phyloP scores from a whole-genome alignment of 1,140 invertebrate species.

The Gerris buenoi region DNA sequence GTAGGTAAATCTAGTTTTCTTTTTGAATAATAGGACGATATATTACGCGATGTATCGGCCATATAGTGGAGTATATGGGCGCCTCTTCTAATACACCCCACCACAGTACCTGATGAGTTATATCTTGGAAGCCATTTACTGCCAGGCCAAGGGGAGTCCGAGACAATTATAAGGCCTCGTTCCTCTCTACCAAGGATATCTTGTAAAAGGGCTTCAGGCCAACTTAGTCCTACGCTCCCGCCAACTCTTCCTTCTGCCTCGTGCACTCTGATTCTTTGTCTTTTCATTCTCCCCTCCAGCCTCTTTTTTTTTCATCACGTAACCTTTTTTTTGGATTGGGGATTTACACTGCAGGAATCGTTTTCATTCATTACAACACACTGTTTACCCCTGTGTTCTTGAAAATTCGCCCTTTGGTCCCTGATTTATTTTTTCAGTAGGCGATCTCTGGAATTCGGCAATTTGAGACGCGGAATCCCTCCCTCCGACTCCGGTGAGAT shows the following conservation, averaged over 20 bases:
- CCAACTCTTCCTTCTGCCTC: too few species aligned
- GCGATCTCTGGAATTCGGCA: not conserved
- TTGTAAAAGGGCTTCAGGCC: not conserved
- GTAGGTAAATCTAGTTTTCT: not conserved
- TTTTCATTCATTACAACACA: not conserved
- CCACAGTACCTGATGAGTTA: not conserved
- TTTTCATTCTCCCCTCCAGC: too few species aligned
- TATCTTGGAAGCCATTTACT: not conserved
- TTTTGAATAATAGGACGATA: not conserved
- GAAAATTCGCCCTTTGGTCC: not conserved
- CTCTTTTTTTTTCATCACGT: not conserved
- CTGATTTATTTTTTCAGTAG: not conserved
- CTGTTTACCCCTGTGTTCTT: too few species aligned
- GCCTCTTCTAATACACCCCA: not conserved
- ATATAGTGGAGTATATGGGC: not conserved
- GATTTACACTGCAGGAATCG: too few species aligned
- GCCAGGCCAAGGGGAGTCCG: not conserved
- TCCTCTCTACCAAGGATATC: not conserved
- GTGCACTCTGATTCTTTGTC: not conserved
- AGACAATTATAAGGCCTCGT: not conserved
- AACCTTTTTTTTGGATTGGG: not conserved
- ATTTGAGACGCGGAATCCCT: not conserved
- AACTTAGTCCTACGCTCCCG: not conserved
- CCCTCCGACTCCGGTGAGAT: not conserved
- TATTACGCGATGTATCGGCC: not conserved